These are phyloP conservation scores for Philereme vetulata DNA, from an alignment of 2,888 invertebrate genomes.

Conservation along the genomic window DNA sequence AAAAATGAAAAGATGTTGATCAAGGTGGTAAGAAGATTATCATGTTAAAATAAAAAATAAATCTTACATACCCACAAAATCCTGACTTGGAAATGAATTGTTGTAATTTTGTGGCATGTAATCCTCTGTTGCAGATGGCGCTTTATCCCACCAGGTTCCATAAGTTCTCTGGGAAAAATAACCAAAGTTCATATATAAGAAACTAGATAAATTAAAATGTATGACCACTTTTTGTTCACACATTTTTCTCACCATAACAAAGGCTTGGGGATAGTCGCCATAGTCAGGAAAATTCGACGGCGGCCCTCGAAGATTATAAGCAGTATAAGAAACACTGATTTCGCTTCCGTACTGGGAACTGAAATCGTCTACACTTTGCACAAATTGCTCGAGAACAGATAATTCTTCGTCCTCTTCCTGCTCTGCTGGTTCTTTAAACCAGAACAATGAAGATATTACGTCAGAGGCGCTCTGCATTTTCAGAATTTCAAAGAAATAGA, in stretches of 20 bases:
- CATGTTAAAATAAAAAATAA: constrained; percentile 1
- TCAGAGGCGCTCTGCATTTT: constrained; percentile 76
- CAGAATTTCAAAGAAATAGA: constrained; percentile 2
- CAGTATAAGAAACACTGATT: constrained; percentile 94
- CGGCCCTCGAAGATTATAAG: constrained; percentile 92
- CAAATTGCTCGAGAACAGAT: constrained; percentile 88
- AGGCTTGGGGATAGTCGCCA: constrained; percentile 95
- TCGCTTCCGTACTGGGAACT: constrained; percentile 96
- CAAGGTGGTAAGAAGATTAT: constrained; percentile 19
- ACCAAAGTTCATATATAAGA: constrained; percentile 1
- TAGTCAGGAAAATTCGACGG: constrained; percentile 94
- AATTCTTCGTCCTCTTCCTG: constrained; percentile 61
- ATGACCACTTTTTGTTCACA: not conserved
- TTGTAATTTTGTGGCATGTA: constrained; percentile 91
- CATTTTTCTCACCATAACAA: constrained; percentile 89
- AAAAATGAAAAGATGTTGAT: constrained; percentile 55
- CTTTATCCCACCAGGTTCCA: constrained; percentile 92
- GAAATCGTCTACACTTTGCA: constrained; percentile 90
- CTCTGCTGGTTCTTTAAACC: constrained; percentile 66
- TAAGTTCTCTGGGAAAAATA: constrained; percentile 87
- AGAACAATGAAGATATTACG: constrained; percentile 71
- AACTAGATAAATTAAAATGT: not conserved
- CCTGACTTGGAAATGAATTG: constrained; percentile 87
- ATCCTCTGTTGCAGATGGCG: constrained; percentile 87
- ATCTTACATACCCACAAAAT: constrained; percentile 87